Evolutionary conservation across 2,888 invertebrate genomes (phyloP), one percentile per base, ranked within the genome.

Genomic region (Eupithecia exiguata): DNA sequence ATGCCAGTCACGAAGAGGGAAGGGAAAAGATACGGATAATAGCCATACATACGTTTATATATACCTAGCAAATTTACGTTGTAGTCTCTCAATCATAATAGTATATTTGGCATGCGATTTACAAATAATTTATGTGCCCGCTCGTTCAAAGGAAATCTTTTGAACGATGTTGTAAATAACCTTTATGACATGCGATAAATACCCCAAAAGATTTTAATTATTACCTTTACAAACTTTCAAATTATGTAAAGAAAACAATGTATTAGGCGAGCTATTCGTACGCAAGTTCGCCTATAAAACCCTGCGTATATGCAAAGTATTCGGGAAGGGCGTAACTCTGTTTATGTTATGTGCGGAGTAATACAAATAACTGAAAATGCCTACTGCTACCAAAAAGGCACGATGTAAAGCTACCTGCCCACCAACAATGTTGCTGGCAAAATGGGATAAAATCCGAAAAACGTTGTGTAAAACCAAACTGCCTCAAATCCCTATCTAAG

Each of bases 251-350:
- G 49, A 49, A 46, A 21, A 25, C 62, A 62, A 18, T 62, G 18
- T 35, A 62, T 62, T 18, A 62, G 18, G 30, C 7, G 25, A 66
- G 69, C 35, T 61, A 46, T 73, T 73, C 53, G 66, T 58, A 61
- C 58, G 61, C 49, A 69, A 69, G 58, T 66, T 72, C n/a, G 43
- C 18, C 35, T 25, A 43, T 70, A 66, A 70, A 70, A 58, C 14
- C 36, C 46, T 9, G 46, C 58, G 69, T 43, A 58, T 65, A 62
- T 67, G 68, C 49, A 70, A 70, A 74, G 61, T 68, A 53, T 63
- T 68, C 68, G 9, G 62, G 58, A 14, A 63, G 61, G n/a, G 25
- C 21, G 69, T 61, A 38, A 70, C 65, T 66, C 65, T 69, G 69
- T 66, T 49, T 36, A 58, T 73, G 43, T 69, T 70, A 67, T 62